These are phyloP conservation scores for Heteropelma amictum DNA, from an alignment of 2,888 invertebrate genomes.

Conservation along the genomic window DNA sequence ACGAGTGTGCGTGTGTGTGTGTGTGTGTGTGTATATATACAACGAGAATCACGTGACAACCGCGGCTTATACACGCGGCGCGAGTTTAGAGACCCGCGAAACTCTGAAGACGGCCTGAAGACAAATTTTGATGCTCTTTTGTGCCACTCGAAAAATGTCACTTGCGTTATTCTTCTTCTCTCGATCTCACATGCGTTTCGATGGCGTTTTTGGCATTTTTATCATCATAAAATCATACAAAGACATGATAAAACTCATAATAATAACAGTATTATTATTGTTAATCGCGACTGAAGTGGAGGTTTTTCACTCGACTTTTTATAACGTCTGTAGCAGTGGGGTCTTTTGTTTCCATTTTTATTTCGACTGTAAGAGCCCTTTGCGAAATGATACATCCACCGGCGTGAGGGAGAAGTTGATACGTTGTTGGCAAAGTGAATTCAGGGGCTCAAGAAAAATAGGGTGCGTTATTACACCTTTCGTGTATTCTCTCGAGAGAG, in stretches of 20 bases:
- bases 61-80: slow-evolving; percentile 23
- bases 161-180: background rate
- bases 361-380: slow-evolving; percentile 43
- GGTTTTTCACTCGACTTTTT: too few relatives aligned
- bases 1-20: slow-evolving; percentile 20
- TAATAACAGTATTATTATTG: too few relatives aligned
- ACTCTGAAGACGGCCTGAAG: background rate
- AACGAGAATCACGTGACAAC: slow-evolving; percentile 43
- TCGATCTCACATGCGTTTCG: background rate
- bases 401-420: slow-evolving; percentile 16
- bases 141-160: background rate
- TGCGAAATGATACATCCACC: slow-evolving; percentile 45
- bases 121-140: slow-evolving; percentile 23
- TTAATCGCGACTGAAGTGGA: too few relatives aligned
- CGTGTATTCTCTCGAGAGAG: slow-evolving; percentile 42
- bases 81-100: slow-evolving; percentile 5
- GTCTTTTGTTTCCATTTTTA: background rate
- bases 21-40: too few relatives aligned
- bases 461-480: slow-evolving; percentile 50
- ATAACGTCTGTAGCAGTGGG: background rate
- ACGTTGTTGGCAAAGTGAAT: slow-evolving; percentile 19
- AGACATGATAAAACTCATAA: too few relatives aligned
- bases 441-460: slow-evolving; percentile 28
- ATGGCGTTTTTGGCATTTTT: background rate
- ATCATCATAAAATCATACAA: too few relatives aligned